Evolutionary conservation across 2,113 vertebrate species (phyloP), one percentile per base, ranked within the genome.

Genomic region (Rhinogobius similis): DNA sequence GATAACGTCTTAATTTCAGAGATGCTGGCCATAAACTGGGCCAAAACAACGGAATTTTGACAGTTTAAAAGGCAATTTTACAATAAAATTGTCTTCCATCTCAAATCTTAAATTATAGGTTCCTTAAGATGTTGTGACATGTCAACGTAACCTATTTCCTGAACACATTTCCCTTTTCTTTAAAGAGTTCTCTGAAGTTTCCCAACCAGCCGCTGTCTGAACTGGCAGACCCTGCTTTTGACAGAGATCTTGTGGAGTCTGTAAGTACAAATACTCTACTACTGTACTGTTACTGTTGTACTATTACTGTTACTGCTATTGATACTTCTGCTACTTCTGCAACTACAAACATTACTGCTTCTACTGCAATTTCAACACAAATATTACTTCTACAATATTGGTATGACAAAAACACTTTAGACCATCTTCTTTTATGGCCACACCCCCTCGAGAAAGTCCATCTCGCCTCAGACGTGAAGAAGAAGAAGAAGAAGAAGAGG

Each of bases 151-250:
- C 12, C 52, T 26, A 26, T 26, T 55, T 26, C 23, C 52, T 55
- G 23, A 52, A 39, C 20, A 16, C n/a, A 21, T 10, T 41, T 41
- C 0, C 4, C 23, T 56, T 53, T 44, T 23, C 43, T 6, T 56
- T 5, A 5, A 2, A 95, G 94, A 87, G 71, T 70, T 75, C 81
- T 0, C 16, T 70, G 38, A 89, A 85, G 70, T 77, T 88, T 56
- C 73, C 70, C 16, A 78, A 0, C 4, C 69, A 68, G 24, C 73
- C 73, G 1, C 75, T 70, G 26, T 41, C 75, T 5, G 38, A 82
- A 18, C 8, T 26, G 52, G 85, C 80, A 55, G 74, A 77, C 7
- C 16, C 55, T 20, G 81, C 68, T 14, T 46, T 76, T 23, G 70
- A 85, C 0, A 46, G 39, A 29, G 77, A 65, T 8, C 56, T 72